Evolutionary conservation across 2,888 invertebrate genomes (phyloP).

Genomic region (Lomographa bimaculata): DNA sequence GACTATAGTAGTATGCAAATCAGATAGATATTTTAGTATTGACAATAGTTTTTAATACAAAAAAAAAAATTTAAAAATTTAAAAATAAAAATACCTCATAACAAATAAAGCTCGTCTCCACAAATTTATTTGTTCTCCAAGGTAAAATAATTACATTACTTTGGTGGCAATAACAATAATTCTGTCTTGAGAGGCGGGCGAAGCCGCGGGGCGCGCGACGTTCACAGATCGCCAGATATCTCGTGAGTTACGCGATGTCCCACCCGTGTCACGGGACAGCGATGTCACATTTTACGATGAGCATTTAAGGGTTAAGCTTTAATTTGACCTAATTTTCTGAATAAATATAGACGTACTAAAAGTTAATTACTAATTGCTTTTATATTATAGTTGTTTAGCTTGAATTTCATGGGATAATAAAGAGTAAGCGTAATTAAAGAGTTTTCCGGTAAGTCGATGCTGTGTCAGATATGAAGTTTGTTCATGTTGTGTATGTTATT

Average conservation of each 20-base stretch:
- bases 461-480: neutral
- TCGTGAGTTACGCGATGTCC: slow-evolving; percentile 55
- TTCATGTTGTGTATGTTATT: too few species aligned
- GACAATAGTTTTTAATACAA: too few species aligned
- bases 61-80: too few species aligned
- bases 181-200: slow-evolving; percentile 59
- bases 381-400: too few species aligned
- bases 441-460: too few species aligned
- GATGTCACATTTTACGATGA: slow-evolving; percentile 4
- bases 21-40: too few species aligned
- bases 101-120: slow-evolving; percentile 35
- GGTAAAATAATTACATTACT: slow-evolving; percentile 80
- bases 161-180: slow-evolving; percentile 79
- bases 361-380: too few species aligned
- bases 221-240: slow-evolving; percentile 80
- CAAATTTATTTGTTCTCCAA: slow-evolving; percentile 40
- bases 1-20: too few species aligned
- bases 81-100: neutral
- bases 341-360: neutral
- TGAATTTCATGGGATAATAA: too few species aligned
- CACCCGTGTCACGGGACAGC: slow-evolving; percentile 24
- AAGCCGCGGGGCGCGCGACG: slow-evolving; percentile 46
- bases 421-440: too few species aligned
- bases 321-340: slow-evolving; percentile 16
- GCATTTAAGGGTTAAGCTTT: slow-evolving; percentile 20